phyloP scores from a whole-genome alignment of 2,113 vertebrate genomes.

The Rhynchopsitta pachyrhyncha region DNA sequence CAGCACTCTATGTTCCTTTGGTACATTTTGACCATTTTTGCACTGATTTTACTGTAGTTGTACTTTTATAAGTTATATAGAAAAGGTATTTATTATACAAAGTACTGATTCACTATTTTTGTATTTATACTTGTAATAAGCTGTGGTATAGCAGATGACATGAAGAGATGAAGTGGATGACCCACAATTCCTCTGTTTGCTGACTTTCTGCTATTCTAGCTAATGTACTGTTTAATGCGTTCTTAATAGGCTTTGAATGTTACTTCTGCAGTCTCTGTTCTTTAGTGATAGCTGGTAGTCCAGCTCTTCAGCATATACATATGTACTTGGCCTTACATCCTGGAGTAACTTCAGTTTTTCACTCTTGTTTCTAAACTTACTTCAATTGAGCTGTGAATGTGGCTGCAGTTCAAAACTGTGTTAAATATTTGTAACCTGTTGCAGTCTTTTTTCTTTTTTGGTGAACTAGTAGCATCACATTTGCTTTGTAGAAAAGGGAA shows the following conservation, averaged over 20 bases:
- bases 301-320: not conserved
- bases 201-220: not conserved
- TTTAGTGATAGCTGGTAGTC: not conserved
- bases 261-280: not conserved
- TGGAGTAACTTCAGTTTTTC: not conserved
- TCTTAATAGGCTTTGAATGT: not conserved
- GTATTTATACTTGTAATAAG: not conserved
- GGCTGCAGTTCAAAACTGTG: not conserved
- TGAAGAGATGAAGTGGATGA: not conserved
- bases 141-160: not conserved
- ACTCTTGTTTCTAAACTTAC: not conserved
- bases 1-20: not conserved
- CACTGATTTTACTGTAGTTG: not conserved
- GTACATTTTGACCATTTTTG: not conserved
- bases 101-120: not conserved
- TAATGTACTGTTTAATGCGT: not conserved
- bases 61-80: not conserved
- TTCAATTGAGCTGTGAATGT: not conserved
- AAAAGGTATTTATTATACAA: conserved; percentile 2
- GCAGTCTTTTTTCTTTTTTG: not conserved
- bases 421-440: not conserved
- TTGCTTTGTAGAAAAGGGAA: not conserved
- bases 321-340: not conserved
- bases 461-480: not conserved
- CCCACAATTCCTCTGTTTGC: not conserved